Conservation (phyloP, 2,888 invertebrate genomes). For the Ceramica pisi region DNA sequence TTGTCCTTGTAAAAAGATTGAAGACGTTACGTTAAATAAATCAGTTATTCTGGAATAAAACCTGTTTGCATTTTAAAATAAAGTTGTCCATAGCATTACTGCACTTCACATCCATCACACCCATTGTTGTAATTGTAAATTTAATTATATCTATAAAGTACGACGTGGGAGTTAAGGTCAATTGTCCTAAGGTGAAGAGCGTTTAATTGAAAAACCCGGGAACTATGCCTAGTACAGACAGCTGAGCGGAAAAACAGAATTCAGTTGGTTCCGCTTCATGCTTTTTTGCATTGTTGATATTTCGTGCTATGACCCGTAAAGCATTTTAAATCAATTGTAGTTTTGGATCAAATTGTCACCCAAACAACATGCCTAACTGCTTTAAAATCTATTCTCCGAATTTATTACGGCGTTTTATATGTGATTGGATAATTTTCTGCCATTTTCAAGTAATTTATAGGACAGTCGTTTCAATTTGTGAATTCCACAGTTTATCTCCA, state of each 20-base stretch:
- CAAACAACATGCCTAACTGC: background rate
- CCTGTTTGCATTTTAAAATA: too few species aligned
- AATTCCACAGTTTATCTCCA: background rate
- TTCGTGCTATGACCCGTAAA: conserved; percentile 12
- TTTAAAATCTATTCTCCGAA: background rate
- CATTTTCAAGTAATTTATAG: background rate
- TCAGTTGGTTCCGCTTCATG: conserved; percentile 37
- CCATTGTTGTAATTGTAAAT: conserved; percentile 20
- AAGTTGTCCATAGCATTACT: too few species aligned
- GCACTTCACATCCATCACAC: background rate
- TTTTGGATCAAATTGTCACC: background rate
- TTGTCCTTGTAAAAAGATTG: background rate
- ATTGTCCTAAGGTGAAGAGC: conserved; percentile 52
- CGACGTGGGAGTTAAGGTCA: conserved; percentile 42
- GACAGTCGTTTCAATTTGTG: conserved; percentile 1
- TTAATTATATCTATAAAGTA: conserved; percentile 33
- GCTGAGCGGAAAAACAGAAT: conserved; percentile 20
- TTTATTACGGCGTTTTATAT: background rate
- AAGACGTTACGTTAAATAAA: too few species aligned
- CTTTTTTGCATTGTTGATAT: conserved; percentile 25
- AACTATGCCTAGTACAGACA: conserved; percentile 16
- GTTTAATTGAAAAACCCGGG: conserved; percentile 45
- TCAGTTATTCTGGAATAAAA: too few species aligned
- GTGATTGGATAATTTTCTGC: background rate
- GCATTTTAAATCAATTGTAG: conserved; percentile 4